Percentiles rank a stretch among this genome's conserved stretches.
These are phyloP conservation scores for Pristionchus japonicus DNA, from an alignment of 2,888 invertebrate genomes.

Conservation along the genomic window DNA sequence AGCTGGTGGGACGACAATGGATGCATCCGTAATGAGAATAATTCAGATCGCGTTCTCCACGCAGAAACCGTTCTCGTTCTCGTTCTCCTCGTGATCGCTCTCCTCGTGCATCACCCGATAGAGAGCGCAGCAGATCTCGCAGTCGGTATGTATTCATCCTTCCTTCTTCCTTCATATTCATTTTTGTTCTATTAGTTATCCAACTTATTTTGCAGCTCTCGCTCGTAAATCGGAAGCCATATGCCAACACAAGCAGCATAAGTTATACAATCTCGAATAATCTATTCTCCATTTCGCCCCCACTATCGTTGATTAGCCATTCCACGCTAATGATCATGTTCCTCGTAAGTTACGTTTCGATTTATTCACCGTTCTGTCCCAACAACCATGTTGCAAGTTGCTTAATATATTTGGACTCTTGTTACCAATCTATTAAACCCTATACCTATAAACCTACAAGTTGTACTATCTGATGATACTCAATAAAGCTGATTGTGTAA, in stretches of 20 bases:
- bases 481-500: slow-evolving; percentile 10
- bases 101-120: slow-evolving; percentile 40
- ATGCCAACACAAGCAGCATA: background rate
- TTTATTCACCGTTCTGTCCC: background rate
- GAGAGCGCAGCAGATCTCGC: slow-evolving; percentile 51
- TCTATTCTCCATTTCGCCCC: background rate
- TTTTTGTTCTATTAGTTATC: background rate
- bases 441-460: background rate
- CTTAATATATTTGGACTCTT: background rate
- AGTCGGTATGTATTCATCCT: too few species aligned
- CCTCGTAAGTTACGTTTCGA: background rate
- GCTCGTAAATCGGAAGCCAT: slow-evolving; percentile 13
- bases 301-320: background rate
- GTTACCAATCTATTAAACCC: background rate
- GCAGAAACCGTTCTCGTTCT: slow-evolving; percentile 49
- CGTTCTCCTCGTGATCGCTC: slow-evolving; percentile 54
- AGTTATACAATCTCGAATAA: background rate
- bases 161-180: background rate
- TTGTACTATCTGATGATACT: background rate
- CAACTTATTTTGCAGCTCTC: background rate
- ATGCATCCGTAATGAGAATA: background rate
- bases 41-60: slow-evolving; percentile 49
- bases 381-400: background rate
- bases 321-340: background rate
- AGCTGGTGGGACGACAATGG: background rate